Evolutionary conservation across 2,113 vertebrate species (phyloP).

Genomic region (Cynopterus brachyotis): DNA sequence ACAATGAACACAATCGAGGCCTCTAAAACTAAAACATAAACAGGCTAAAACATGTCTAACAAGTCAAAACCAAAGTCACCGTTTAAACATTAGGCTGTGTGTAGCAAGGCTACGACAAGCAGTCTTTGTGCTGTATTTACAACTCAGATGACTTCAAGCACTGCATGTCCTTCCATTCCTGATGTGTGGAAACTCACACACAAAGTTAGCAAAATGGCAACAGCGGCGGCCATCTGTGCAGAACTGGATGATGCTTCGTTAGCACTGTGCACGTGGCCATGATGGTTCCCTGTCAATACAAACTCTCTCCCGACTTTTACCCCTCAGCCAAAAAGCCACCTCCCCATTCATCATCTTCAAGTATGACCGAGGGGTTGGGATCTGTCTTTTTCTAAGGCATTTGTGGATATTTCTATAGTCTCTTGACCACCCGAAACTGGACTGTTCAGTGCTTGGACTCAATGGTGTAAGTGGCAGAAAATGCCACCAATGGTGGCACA

Average conservation of each 20-base stretch:
- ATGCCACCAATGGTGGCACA: neutral
- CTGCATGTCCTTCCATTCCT: neutral
- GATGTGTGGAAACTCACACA: too few species aligned
- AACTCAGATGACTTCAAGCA: too few species aligned
- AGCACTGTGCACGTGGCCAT: fast-evolving
- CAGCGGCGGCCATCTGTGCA: neutral
- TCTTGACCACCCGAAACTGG: neutral
- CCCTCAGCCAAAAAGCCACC: neutral
- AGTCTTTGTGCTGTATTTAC: too few species aligned
- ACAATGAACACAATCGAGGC: neutral
- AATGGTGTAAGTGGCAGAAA: neutral
- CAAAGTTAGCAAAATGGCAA: neutral
- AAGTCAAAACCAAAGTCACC: neutral
- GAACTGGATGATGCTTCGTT: fast-evolving
- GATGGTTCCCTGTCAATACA: neutral
- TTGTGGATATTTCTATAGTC: neutral
- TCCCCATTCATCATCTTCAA: neutral
- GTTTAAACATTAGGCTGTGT: neutral
- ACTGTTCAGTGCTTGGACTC: neutral
- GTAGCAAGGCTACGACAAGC: neutral
- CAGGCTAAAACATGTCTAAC: neutral
- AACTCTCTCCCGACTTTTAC: neutral
- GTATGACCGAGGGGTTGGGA: neutral
- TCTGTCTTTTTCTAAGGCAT: neutral
- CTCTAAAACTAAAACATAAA: neutral